A percentile compares a stretch with the other conserved stretches of the same genome.
phyloP scores from a whole-genome alignment of 2,888 invertebrate genomes.

The Elysia crispata region DNA sequence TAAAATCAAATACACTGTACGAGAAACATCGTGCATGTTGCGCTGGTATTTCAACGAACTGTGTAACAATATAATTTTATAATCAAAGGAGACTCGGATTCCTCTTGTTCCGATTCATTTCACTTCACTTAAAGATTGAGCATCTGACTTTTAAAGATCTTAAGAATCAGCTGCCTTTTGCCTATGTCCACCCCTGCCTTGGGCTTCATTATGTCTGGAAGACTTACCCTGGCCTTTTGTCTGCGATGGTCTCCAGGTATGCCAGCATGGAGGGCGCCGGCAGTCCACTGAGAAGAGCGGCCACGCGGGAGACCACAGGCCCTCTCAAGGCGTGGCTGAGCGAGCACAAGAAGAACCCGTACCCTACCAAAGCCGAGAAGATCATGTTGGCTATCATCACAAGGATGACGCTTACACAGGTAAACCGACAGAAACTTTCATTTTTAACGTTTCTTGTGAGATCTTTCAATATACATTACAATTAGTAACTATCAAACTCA shows the following conservation, averaged over 20 bases:
- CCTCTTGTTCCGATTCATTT: no score
- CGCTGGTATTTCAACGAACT: no score
- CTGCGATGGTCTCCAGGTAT: constrained; percentile 43
- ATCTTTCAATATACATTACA: not conserved
- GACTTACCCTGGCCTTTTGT: no score
- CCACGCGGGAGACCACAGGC: constrained; percentile 96
- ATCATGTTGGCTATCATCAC: constrained; percentile 96
- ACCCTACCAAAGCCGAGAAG: constrained; percentile 97
- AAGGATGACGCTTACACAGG: constrained; percentile 91
- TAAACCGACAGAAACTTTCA: not conserved
- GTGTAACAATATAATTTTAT: no score
- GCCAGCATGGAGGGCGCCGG: constrained; percentile 49
- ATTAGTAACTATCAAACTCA: not conserved
- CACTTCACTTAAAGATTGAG: no score
- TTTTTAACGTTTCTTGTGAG: not conserved
- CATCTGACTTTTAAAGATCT: no score
- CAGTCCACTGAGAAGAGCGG: constrained; percentile 87
- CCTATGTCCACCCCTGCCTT: no score
- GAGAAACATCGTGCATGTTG: no score
- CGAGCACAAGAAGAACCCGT: constrained; percentile 97
- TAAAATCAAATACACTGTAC: no score
- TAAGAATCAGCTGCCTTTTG: no score
- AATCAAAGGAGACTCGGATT: no score
- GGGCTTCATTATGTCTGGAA: no score
- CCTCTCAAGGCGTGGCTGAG: constrained; percentile 98